phyloP scores from a whole-genome alignment of 2,888 invertebrate genomes.

The Dryadula phaetusa region DNA sequence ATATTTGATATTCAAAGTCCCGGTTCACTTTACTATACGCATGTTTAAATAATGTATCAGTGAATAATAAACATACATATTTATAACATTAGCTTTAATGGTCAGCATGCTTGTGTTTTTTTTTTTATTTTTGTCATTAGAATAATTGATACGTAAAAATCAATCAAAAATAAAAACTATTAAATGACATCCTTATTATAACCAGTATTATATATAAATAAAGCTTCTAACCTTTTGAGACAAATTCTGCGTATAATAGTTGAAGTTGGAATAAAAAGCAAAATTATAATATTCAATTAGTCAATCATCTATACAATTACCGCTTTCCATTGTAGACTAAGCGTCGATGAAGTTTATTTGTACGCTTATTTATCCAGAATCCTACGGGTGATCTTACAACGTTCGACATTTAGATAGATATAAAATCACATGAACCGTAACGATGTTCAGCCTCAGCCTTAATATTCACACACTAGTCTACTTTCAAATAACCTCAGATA shows the following conservation, averaged over 20 bases:
- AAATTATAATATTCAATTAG: neutral
- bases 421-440: constrained; percentile 55
- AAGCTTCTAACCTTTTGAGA: neutral
- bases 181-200: neutral
- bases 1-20: constrained; percentile 68
- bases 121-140: neutral
- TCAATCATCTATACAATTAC: constrained; percentile 52
- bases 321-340: constrained; percentile 76
- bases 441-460: constrained; percentile 57
- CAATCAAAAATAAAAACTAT: neutral
- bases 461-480: constrained; percentile 55
- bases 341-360: constrained; percentile 69
- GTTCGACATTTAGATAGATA: constrained; percentile 66
- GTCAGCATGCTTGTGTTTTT: neutral
- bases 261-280: too few species aligned
- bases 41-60: constrained; percentile 45
- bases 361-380: constrained; percentile 74
- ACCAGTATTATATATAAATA: neutral
- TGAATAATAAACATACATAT: constrained; percentile 35
- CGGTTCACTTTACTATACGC: constrained; percentile 59
- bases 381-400: constrained; percentile 70
- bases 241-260: too few species aligned
- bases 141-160: neutral
- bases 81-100: constrained; percentile 35
- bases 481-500: constrained; percentile 66